Conservation (phyloP, 1,140 invertebrate species). For the Palaemon carinicauda region DNA sequence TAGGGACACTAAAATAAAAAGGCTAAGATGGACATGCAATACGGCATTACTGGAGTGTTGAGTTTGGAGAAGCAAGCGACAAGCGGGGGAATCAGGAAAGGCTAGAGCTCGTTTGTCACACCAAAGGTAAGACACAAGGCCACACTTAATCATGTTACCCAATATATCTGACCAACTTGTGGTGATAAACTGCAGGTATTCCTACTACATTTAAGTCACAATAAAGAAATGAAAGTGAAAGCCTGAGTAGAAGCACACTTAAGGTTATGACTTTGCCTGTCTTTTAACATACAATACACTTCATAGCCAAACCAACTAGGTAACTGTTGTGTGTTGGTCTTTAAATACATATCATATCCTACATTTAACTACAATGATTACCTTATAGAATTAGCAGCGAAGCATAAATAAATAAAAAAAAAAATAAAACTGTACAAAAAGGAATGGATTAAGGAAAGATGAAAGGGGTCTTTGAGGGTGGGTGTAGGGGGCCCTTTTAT, state of each 20-base stretch:
- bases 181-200: not conserved
- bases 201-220: no score
- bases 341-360: no score
- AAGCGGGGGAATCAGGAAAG: not conserved
- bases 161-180: not conserved
- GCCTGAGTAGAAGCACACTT: no score
- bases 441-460: constrained; percentile 85
- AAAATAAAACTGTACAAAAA: constrained; percentile 23
- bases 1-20: constrained; percentile 3
- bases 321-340: not conserved
- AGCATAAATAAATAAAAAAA: not conserved
- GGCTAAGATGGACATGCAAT: constrained; percentile 15
- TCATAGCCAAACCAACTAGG: not conserved
- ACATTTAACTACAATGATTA: no score
- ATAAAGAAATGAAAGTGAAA: no score
- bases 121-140: constrained; percentile 4
- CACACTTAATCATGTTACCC: not conserved
- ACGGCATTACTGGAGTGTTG: constrained; percentile 14
- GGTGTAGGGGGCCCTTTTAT: constrained; percentile 80
- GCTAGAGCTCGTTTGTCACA: not conserved
- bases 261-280: no score
- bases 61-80: constrained; percentile 9
- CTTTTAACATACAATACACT: no score
- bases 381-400: not conserved
- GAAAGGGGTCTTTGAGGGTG: constrained; percentile 90